Conservation (phyloP, 2,797 vertebrate genomes). For the Cirrhinus molitorella region DNA sequence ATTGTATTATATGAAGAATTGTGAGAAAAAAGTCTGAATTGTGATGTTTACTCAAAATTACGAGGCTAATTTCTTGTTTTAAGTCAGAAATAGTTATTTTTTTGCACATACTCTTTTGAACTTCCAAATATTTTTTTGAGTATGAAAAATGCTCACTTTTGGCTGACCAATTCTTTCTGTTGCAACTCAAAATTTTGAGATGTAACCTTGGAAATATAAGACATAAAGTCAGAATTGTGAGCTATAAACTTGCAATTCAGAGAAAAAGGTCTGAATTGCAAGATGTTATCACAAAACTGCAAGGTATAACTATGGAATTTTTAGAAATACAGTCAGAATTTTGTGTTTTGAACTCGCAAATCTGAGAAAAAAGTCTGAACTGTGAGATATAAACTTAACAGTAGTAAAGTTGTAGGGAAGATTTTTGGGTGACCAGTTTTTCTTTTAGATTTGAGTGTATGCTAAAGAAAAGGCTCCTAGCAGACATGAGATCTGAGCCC, state of each 20-base stretch:
- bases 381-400: not conserved
- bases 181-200: not conserved
- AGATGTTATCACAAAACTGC: not conserved
- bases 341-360: too few species aligned
- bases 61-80: too few species aligned
- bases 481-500: not conserved
- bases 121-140: not conserved
- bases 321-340: too few species aligned
- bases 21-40: not conserved
- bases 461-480: not conserved
- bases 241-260: not conserved
- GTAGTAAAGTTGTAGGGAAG: too few species aligned
- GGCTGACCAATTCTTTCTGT: not conserved
- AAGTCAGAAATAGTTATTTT: not conserved
- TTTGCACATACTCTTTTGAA: not conserved
- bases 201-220: not conserved
- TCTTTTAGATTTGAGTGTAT: not conserved
- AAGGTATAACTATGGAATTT: not conserved
- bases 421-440: not conserved
- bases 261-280: too few species aligned
- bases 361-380: not conserved
- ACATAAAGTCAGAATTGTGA: not conserved
- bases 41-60: not conserved
- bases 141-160: not conserved
- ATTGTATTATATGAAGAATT: not conserved